Percentiles rank a stretch among this genome's conserved stretches.
Evolutionary conservation across 2,797 vertebrate genomes (phyloP).

Genomic region (Myotis myotis): DNA sequence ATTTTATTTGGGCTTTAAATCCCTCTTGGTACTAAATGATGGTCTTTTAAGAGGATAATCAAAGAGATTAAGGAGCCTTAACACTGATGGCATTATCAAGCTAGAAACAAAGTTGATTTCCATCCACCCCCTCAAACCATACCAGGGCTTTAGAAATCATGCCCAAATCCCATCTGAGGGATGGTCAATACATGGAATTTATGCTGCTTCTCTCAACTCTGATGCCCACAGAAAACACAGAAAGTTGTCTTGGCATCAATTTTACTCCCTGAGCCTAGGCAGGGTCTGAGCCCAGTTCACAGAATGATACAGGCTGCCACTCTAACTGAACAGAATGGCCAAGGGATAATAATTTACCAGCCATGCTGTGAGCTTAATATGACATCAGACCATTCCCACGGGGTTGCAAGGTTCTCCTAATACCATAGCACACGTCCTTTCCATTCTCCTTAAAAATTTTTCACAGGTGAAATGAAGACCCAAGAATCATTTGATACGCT

Average conservation of each 20-base stretch:
- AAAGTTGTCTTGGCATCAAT: not conserved
- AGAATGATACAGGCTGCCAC: not conserved
- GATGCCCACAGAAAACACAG: not conserved
- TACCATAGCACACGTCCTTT: not conserved
- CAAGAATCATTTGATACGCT: not conserved
- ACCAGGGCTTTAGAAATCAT: not conserved
- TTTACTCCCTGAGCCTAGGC: not conserved
- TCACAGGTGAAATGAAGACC: not conserved
- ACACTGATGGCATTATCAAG: not conserved
- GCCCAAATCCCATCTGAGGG: not conserved
- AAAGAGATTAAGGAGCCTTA: slow-evolving; percentile 15
- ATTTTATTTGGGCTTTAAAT: slow-evolving; percentile 30
- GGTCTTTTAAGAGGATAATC: not conserved
- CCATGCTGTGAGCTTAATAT: not conserved
- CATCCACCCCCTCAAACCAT: not conserved
- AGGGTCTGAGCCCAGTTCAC: not conserved
- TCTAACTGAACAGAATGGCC: not conserved
- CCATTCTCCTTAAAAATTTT: not conserved
- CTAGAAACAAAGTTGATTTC: not conserved
- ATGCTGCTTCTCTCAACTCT: not conserved
- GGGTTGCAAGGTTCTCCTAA: not conserved
- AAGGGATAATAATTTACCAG: not conserved
- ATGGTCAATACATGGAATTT: not conserved
- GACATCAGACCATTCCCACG: not conserved
- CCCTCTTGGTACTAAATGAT: not conserved